These are phyloP conservation scores for Busseola fusca DNA, from an alignment of 2,888 invertebrate genomes.

Conservation along the genomic window DNA sequence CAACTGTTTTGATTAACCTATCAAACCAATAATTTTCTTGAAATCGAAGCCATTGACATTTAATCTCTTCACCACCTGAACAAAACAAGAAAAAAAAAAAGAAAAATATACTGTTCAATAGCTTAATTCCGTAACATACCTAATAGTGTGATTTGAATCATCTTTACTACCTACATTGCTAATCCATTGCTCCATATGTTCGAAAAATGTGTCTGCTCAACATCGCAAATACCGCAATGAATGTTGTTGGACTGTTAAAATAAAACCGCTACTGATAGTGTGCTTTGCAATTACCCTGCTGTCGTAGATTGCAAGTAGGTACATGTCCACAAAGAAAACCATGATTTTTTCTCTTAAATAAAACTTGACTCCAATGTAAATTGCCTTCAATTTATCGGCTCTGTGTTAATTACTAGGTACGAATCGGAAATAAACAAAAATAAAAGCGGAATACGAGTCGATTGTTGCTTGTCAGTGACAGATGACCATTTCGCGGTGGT, in stretches of 20 bases:
- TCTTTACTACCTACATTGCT: too few relatives aligned
- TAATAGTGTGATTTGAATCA: too few relatives aligned
- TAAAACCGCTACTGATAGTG: too few relatives aligned
- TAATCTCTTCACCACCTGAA: background rate
- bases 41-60: too few relatives aligned
- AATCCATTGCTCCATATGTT: too few relatives aligned
- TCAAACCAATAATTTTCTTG: too few relatives aligned
- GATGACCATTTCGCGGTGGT: conserved; percentile 41
- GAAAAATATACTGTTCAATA: background rate
- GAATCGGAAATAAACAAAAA: conserved; percentile 36
- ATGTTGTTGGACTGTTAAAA: too few relatives aligned
- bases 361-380: conserved; percentile 21
- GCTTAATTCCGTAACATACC: too few relatives aligned
- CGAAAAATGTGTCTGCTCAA: too few relatives aligned
- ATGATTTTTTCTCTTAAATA: background rate
- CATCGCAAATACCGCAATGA: too few relatives aligned
- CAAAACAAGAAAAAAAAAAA: background rate
- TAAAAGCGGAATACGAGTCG: conserved; percentile 36
- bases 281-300: too few relatives aligned
- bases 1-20: too few relatives aligned
- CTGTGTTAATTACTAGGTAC: conserved; percentile 42
- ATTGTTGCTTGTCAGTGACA: conserved; percentile 53
- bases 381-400: conserved; percentile 37
- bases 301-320: background rate
- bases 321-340: background rate